Conservation (phyloP, 2,113 vertebrate species). For the Lepus europaeus region DNA sequence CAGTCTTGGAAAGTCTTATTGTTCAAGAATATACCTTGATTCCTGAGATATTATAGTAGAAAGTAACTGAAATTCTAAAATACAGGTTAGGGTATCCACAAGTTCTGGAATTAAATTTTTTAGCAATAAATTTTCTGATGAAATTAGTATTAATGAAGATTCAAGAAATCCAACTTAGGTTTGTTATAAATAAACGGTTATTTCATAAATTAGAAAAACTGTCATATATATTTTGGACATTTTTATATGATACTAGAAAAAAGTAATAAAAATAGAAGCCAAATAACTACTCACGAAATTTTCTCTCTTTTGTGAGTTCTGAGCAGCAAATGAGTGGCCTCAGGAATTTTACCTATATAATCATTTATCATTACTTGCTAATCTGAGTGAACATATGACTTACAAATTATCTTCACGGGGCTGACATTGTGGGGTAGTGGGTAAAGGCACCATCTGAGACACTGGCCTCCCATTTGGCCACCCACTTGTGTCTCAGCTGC, state of each 20-base stretch:
- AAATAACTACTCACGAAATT: neutral
- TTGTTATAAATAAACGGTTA: neutral
- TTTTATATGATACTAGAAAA: slow-evolving; percentile 18
- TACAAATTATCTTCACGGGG: neutral
- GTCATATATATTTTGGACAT: neutral
- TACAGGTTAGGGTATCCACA: neutral
- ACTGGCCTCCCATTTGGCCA: too few species aligned
- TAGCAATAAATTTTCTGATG: neutral
- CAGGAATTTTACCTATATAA: neutral
- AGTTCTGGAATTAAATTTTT: neutral
- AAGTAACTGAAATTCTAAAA: slow-evolving; percentile 37
- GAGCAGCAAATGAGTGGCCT: neutral
- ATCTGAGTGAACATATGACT: neutral
- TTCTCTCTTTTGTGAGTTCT: neutral
- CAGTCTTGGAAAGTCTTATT: neutral
- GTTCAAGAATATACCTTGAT: neutral
- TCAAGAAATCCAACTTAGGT: neutral
- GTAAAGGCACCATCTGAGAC: too few species aligned
- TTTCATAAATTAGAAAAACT: neutral
- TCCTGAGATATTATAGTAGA: neutral
- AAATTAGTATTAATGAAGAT: neutral
- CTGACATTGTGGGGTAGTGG: too few species aligned
- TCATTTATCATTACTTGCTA: neutral
- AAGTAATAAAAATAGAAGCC: neutral
- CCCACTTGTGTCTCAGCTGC: too few species aligned